These are phyloP conservation scores for Andrena flavipes DNA, from an alignment of 2,888 invertebrate species.

Conservation along the genomic window DNA sequence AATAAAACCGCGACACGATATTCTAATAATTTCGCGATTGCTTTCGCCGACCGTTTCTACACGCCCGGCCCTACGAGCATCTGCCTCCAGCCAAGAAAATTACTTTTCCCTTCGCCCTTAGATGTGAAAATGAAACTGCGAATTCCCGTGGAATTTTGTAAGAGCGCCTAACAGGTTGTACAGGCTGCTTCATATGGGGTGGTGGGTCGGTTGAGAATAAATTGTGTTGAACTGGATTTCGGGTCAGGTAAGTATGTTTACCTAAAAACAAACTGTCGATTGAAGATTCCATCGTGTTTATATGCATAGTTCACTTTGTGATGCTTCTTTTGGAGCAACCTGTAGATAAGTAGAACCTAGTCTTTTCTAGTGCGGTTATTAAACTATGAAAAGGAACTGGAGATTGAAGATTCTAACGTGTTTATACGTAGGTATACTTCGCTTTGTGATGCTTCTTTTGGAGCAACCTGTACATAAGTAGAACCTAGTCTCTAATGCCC, in stretches of 20 bases:
- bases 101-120: slow-evolving; percentile 16
- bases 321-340: no score
- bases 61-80: not conserved
- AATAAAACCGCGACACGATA: slow-evolving; percentile 33
- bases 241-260: not conserved
- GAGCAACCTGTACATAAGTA: no score
- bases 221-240: not conserved
- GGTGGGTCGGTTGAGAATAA: not conserved
- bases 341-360: no score
- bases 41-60: slow-evolving; percentile 12
- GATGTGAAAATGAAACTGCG: slow-evolving; percentile 44
- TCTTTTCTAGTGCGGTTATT: no score
- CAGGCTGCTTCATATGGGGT: not conserved
- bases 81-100: slow-evolving; percentile 28
- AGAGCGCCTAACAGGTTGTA: slow-evolving; percentile 10
- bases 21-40: slow-evolving; percentile 39
- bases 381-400: no score
- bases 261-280: slow-evolving; percentile 5
- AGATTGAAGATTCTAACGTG: not conserved
- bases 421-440: no score
- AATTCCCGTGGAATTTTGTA: slow-evolving; percentile 40
- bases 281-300: not conserved
- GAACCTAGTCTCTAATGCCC: no score
- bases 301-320: no score
- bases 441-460: no score